Evolutionary conservation across 2,797 vertebrate genomes (phyloP).

Genomic region (Muscicapa striata): DNA sequence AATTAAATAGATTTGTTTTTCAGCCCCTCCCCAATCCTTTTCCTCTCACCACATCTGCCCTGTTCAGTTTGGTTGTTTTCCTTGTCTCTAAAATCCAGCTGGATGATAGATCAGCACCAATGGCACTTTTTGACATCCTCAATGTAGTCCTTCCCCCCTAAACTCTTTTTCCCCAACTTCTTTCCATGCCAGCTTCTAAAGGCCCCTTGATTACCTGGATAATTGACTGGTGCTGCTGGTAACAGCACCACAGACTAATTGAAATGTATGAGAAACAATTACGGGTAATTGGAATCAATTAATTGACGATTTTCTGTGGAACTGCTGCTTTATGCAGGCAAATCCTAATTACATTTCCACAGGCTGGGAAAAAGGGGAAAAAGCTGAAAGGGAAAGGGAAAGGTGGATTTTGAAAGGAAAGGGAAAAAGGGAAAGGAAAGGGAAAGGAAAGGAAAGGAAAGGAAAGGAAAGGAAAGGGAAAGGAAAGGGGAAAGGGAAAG

Average conservation of each 20-base stretch:
- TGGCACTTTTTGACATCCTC: background rate
- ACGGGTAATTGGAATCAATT: conserved; percentile 81
- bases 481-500: background rate
- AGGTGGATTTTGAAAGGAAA: too few species aligned
- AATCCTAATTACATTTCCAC: conserved; percentile 66
- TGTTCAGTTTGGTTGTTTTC: background rate
- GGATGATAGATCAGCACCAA: background rate
- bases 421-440: background rate
- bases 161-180: conserved; percentile 19
- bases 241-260: conserved; percentile 73
- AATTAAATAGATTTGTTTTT: background rate
- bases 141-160: background rate
- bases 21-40: background rate
- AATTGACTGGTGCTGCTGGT: conserved; percentile 47
- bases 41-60: background rate
- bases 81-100: background rate
- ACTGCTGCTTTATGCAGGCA: conserved; percentile 36
- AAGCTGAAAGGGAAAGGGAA: background rate
- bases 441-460: too few species aligned
- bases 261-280: conserved; percentile 81
- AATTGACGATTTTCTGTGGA: conserved; percentile 77
- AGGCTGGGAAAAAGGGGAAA: background rate
- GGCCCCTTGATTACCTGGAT: conserved; percentile 39
- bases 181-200: conserved; percentile 10
- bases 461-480: background rate